phyloP scores from a whole-genome alignment of 2,888 invertebrate species.

The Platycheirus albimanus region DNA sequence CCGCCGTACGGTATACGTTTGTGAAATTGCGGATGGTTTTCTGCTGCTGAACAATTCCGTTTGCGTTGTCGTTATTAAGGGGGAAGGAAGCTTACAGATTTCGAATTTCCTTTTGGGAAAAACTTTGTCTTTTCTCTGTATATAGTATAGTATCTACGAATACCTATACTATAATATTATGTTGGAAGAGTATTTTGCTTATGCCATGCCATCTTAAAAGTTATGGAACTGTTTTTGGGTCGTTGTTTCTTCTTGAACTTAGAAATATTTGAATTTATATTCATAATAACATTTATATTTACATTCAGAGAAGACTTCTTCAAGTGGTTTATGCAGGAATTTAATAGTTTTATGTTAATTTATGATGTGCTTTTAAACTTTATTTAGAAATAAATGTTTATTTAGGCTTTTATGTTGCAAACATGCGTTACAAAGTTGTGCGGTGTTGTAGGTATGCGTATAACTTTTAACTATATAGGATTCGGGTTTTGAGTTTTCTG shows the following conservation, averaged over 20 bases:
- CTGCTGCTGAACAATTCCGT: slow-evolving; percentile 33
- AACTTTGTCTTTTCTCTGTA: slow-evolving; percentile 17
- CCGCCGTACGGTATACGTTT: slow-evolving; percentile 10
- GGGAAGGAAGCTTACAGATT: slow-evolving; percentile 33
- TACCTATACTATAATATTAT: too few species aligned
- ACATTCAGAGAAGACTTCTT: slow-evolving; percentile 11
- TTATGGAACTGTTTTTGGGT: slow-evolving; percentile 1
- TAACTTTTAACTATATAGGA: too few species aligned
- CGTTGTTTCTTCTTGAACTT: neutral
- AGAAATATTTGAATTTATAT: slow-evolving; percentile 32
- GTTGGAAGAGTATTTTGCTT: too few species aligned
- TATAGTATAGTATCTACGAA: too few species aligned
- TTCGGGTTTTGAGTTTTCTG: too few species aligned
- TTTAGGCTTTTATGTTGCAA: slow-evolving; percentile 10
- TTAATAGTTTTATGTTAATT: slow-evolving; percentile 44
- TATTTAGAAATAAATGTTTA: slow-evolving; percentile 22
- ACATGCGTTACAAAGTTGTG: too few species aligned
- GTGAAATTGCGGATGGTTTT: slow-evolving; percentile 52
- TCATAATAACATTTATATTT: slow-evolving; percentile 1
- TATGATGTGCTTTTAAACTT: slow-evolving; percentile 27
- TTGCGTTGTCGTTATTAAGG: slow-evolving; percentile 22
- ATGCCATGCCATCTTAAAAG: slow-evolving; percentile 22
- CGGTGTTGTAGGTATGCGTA: too few species aligned
- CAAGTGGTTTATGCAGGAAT: slow-evolving; percentile 1
- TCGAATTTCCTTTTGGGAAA: slow-evolving; percentile 29